Percentiles rank a stretch among this genome's conserved stretches.
phyloP scores from a whole-genome alignment of 2,888 invertebrate genomes.

The Caenorhabditis sp. region DNA sequence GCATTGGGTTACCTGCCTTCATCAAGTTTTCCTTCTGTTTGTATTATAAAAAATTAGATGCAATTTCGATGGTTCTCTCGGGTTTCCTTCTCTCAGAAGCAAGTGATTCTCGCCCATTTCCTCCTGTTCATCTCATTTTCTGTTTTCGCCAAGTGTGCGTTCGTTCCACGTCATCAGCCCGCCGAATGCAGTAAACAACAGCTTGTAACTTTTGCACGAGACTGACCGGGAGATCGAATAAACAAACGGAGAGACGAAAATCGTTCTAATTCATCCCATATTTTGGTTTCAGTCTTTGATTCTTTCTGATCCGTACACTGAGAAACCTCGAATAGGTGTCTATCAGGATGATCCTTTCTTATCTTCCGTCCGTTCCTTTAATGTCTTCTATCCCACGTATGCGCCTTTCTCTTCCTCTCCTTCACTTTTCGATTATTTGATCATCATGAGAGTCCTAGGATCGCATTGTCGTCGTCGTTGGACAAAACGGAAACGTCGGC shows the following conservation, averaged over 20 bases:
- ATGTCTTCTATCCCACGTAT: neutral
- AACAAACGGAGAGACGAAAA: too few species aligned
- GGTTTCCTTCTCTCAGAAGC: neutral
- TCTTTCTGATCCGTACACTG: too few species aligned
- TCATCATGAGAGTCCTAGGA: slow-evolving; percentile 19
- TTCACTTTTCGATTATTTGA: neutral
- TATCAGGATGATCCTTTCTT: too few species aligned
- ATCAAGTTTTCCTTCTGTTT: slow-evolving; percentile 21
- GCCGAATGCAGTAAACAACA: neutral
- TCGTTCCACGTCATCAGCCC: neutral
- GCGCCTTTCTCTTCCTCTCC: neutral
- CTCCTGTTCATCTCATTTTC: neutral
- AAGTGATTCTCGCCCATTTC: neutral
- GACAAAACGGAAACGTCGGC: neutral
- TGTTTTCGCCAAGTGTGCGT: too few species aligned
- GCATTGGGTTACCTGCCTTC: slow-evolving; percentile 7
- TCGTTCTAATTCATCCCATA: neutral
- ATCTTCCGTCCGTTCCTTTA: too few species aligned
- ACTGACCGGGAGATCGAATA: neutral
- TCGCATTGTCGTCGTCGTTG: slow-evolving; percentile 6
- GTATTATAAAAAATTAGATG: slow-evolving; percentile 19
- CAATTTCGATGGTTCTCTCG: neutral
- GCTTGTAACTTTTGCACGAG: neutral
- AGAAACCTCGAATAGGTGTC: too few species aligned
- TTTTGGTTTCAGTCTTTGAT: too few species aligned